Base-by-base conservation (phyloP, 2,888 invertebrate species). In the Erannis defoliaria region DNA sequence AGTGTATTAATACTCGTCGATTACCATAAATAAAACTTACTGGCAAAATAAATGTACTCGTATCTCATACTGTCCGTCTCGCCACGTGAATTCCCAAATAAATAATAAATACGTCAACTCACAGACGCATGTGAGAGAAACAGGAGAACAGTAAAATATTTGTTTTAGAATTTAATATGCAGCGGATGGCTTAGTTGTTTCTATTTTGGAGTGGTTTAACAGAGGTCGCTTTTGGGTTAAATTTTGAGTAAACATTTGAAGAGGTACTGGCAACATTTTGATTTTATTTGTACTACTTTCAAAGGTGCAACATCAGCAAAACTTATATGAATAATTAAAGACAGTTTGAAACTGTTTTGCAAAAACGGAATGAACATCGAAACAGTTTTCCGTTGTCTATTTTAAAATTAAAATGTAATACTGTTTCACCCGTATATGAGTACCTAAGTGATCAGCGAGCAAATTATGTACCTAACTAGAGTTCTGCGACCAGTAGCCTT, bases 21-120 rank as follows among this genome's bases (percentile, higher is more conserved):
- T 40, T 19, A 19, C 40, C 10, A 10, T 40, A 5, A 40, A 0
- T 5, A 31, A 5, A 1, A 2, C 29, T 12, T 46, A 31, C 46
- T 46, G 46, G 3, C 18, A 2, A 31, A 9, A 3, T 33, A 16
- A 29, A 45, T 18, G 40, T 19, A n/a, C n/a, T n/a, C n/a, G n/a
- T n/a, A 16, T n/a, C 12, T 40, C 46, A n/a, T 40, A 14, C 71
- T 70, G 80, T 14, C 51, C 55, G 75, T 51, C 76, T 72, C 78
- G 81, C 81, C 78, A 64, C 74, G 79, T 76, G 87, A 85, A 90
- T 89, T 90, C 89, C 89, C 91, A 89, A 91, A 92, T 90, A 92
- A 90, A 91, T 92, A 92, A 92, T 92, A 92, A 91, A 92, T 92
- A 88, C 82, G 83, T 88, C 90, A 85, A 77, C 77, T 77, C 70